Evolutionary conservation across 1,140 invertebrate genomes (phyloP), one percentile per base, ranked within the genome.

Genomic region (Drosophila pallidifrons): DNA sequence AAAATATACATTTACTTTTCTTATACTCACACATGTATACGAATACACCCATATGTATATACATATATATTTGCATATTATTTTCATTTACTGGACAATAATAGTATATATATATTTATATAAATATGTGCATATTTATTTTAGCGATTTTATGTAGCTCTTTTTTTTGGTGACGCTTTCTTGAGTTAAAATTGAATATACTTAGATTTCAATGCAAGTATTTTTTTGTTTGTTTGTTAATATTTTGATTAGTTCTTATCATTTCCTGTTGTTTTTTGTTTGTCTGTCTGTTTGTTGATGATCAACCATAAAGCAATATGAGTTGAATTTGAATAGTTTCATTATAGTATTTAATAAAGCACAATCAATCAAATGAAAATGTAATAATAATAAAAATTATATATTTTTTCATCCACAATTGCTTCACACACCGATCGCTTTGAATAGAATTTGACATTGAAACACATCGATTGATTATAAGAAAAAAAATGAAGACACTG

Each of bases 1-100:
- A 88, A 81, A 88, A 83, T 91, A 81, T 91, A 86, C 82, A 87
- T 59, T 91, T 90, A 90, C 75, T 77, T 76, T 75, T 69, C 45
- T 73, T 77, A 79, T 64, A 73, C 58, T 80, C 47, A 74, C 54
- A 81, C 57, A 73, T 45, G 61, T 81, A 78, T 77, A 78, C 76
- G 75, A 64, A 77, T 64, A 75, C 47, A 81, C 75, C 13, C 64
- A 51, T 77, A 64, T 59, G 61, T 69, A 64, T 61, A 64, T 72
- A 70, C 55, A 75, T 70, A 60, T 71, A 75, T 75, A 69, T 67
- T 69, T 63, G 65, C 66, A 76, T 80, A 52, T 54, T 61, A 73
- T 58, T 61, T 66, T 51, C 52, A 59, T 75, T 71, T 70, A 16
- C 68, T 83, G 80, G 77, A 89, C 83, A 86, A 88, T 86, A 83